Evolutionary conservation across 2,888 invertebrate genomes (phyloP).

Genomic region (Idaea dimidiata): DNA sequence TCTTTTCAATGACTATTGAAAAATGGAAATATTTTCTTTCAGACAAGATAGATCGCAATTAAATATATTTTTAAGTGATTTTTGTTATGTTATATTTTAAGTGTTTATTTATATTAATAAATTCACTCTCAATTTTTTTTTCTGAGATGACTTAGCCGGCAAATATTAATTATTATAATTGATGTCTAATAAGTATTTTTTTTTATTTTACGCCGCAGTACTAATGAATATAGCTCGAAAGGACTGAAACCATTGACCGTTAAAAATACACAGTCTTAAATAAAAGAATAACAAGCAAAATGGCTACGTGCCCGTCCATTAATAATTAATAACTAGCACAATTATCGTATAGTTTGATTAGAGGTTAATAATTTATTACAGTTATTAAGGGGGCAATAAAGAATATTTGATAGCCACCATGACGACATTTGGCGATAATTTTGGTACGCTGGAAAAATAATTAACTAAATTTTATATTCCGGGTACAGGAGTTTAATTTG

Average conservation of each 20-base stretch:
- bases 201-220: too few species aligned
- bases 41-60: too few species aligned
- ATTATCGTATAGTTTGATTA: conserved; percentile 49
- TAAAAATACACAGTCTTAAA: conserved; percentile 2
- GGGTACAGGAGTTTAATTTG: not conserved
- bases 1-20: not conserved
- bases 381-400: conserved; percentile 41
- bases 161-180: too few species aligned
- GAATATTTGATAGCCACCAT: conserved; percentile 36
- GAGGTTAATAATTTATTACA: conserved; percentile 42
- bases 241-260: not conserved
- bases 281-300: conserved; percentile 22
- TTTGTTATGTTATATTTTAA: too few species aligned
- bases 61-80: too few species aligned
- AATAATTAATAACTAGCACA: conserved; percentile 44
- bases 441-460: conserved; percentile 12
- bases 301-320: conserved; percentile 30
- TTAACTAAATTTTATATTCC: conserved; percentile 4
- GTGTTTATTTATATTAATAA: too few species aligned
- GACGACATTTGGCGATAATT: conserved; percentile 20
- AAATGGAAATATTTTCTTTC: not conserved
- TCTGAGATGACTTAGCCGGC: too few species aligned
- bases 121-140: too few species aligned
- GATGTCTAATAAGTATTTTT: too few species aligned
- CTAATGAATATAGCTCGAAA: too few species aligned